Evolutionary conservation across 2,888 invertebrate species (phyloP), one percentile per base, ranked within the genome.

Genomic region (Drosophila pegasa): DNA sequence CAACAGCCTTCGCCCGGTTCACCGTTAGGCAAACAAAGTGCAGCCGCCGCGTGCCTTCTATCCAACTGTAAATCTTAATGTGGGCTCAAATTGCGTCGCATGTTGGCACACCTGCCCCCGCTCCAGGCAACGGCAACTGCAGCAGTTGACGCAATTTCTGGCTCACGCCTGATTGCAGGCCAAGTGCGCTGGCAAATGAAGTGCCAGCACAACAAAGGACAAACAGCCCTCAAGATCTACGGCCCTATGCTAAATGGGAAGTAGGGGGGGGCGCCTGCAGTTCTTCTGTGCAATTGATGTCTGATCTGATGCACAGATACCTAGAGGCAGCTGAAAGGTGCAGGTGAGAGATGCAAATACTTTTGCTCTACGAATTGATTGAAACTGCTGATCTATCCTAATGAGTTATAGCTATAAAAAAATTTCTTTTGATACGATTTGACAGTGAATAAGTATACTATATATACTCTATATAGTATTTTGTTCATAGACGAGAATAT

Each of bases 1-100:
- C 84, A 81, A 37, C 64, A 69, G 69, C 43, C 43, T 45, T 45
- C 27, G 43, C n/a, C 57, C 58, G 60, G 12, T 50, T 60, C 68
- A 75, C 71, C 69, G 79, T 76, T 75, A 66, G 16, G 43, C 67
- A 55, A 75, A 75, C 75, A 75, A 75, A 63, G 59, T 43, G 43
- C 47, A 59, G 9, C 37, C 50, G 67, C 75, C 75, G 52, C 78
- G 73, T 61, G 67, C 75, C 71, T 55, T 25, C 41, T 47, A 66
- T 58, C 43, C 61, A 79, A 75, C 85, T 70, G 75, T 82, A 82
- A 82, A 75, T 70, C 78, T 56, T 64, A 71, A 73, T 48, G 54
- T 52, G 56, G 16, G 57, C 82, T 82, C 82, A 56, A 85, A 82
- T 85, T 82, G 75, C 76, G 63, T 50, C 22, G 18, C 68, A 64